Percentiles rank a stretch among this genome's conserved stretches.
Conservation (phyloP, 2,888 invertebrate genomes). For the Teinopalpus imperialis region DNA sequence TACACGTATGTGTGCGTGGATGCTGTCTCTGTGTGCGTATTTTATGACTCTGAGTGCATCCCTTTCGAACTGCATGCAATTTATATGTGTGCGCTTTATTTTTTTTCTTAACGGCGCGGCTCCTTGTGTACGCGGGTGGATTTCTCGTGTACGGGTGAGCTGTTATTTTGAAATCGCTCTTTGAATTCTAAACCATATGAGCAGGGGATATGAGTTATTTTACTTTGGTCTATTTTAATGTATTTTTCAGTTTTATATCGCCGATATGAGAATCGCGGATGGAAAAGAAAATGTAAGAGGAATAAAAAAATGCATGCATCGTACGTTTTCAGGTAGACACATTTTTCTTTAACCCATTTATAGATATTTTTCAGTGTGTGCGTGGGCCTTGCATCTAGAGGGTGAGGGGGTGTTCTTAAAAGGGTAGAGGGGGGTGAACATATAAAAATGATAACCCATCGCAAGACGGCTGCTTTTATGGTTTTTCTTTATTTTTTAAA, state of each 20-base stretch:
- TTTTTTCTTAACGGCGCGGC: constrained; percentile 74
- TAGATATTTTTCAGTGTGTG: constrained; percentile 57
- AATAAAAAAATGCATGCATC: constrained; percentile 78
- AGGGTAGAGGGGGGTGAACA: constrained; percentile 65
- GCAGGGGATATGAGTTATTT: constrained; percentile 34
- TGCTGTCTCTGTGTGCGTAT: constrained; percentile 56
- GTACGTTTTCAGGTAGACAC: constrained; percentile 82
- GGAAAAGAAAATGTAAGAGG: constrained; percentile 78
- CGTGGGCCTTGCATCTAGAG: constrained; percentile 60
- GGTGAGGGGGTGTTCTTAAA: constrained; percentile 46
- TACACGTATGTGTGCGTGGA: constrained; percentile 36
- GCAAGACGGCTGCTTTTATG: constrained; percentile 82
- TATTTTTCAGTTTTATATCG: constrained; percentile 83
- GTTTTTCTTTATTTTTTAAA: constrained; percentile 79
- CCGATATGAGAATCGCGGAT: constrained; percentile 81
- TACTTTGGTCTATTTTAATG: constrained; percentile 54
- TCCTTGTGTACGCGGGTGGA: constrained; percentile 56
- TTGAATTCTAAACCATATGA: constrained; percentile 41
- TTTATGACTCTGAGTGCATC: constrained; percentile 82
- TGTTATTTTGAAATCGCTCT: constrained; percentile 55
- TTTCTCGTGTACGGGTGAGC: constrained; percentile 62
- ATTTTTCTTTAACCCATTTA: constrained; percentile 82
- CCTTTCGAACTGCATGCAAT: constrained; percentile 80
- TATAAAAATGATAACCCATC: constrained; percentile 83
- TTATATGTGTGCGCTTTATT: constrained; percentile 79